Conservation (phyloP, 2,113 vertebrate genomes). For the Laterallus jamaicensis region DNA sequence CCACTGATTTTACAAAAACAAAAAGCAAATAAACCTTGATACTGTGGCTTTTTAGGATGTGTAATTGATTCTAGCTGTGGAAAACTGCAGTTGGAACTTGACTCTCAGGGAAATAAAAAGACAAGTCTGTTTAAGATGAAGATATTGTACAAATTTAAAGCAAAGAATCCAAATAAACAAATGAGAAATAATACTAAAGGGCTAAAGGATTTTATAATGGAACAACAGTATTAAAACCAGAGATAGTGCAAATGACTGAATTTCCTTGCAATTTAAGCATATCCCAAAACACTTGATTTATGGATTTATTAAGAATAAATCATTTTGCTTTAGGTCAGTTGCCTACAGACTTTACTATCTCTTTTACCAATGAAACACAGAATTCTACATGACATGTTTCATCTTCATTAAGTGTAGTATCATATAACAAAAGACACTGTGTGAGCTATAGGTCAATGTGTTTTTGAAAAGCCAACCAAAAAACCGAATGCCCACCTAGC, state of each 20-base stretch:
- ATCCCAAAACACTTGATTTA: background rate
- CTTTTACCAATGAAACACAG: background rate
- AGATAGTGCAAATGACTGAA: background rate
- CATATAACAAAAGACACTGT: background rate
- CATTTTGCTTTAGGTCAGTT: background rate
- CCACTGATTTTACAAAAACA: background rate
- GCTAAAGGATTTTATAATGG: background rate
- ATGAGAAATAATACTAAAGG: background rate
- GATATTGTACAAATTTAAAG: background rate
- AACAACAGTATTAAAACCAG: background rate
- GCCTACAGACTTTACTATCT: background rate
- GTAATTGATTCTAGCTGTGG: background rate
- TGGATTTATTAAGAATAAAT: background rate
- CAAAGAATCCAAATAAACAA: background rate
- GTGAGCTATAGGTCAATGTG: background rate
- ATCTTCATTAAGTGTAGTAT: background rate
- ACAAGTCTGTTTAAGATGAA: background rate
- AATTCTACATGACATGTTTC: background rate
- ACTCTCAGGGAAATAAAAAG: background rate
- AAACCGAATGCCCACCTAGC: background rate
- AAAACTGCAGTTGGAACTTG: background rate
- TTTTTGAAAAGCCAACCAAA: background rate
- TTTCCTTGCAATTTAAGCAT: background rate
- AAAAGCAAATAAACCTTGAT: background rate
- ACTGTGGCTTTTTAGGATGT: background rate